phyloP scores from a whole-genome alignment of 2,797 vertebrate species.

The Manis crassicaudata region DNA sequence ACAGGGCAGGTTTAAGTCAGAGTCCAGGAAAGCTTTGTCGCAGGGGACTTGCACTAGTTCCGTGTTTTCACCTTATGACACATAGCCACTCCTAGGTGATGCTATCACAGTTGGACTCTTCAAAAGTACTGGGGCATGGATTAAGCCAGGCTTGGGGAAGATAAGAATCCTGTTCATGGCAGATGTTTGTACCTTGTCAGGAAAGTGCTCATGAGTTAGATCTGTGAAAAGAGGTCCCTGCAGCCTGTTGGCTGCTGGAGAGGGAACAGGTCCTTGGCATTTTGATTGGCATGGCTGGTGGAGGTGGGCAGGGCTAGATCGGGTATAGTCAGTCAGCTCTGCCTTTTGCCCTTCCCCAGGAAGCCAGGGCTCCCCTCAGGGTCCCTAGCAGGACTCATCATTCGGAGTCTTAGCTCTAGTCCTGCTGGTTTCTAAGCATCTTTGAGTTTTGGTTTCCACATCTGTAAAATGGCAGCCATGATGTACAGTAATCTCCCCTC shows the following conservation, averaged over 20 bases:
- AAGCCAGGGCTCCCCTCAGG: neutral
- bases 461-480: neutral
- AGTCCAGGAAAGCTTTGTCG: neutral
- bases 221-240: neutral
- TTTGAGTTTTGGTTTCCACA: neutral
- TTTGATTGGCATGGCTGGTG: neutral
- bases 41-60: neutral
- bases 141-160: conserved; percentile 26
- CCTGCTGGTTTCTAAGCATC: neutral
- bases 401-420: neutral
- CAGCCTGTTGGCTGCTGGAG: neutral
- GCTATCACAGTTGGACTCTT: neutral
- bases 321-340: neutral
- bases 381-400: neutral
- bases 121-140: neutral
- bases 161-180: neutral
- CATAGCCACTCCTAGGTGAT: neutral
- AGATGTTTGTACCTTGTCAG: neutral
- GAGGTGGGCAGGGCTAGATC: neutral
- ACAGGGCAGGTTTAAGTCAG: conserved; percentile 16
- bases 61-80: neutral
- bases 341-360: neutral
- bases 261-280: neutral
- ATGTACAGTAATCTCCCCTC: too few species aligned
- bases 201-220: neutral